phyloP scores from a whole-genome alignment of 2,113 vertebrate species.

The Ursus arctos region DNA sequence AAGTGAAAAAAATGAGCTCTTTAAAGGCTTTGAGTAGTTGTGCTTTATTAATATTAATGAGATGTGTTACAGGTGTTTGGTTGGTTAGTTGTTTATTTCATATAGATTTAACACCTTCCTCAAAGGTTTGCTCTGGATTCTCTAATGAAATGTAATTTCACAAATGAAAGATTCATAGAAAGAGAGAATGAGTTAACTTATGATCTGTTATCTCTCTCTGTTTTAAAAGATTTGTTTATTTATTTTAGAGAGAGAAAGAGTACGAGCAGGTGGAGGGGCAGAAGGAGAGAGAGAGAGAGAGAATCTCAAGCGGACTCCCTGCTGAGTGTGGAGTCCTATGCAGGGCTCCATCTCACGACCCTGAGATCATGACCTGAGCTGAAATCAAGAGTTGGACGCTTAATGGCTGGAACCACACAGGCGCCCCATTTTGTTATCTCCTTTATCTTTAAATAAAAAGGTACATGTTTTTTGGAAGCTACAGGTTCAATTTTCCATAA shows the following conservation, averaged over 20 bases:
- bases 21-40: not conserved
- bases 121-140: not conserved
- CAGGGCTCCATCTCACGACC: not conserved
- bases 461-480: not conserved
- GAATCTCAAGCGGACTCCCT: not conserved
- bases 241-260: not conserved
- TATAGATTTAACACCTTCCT: not conserved
- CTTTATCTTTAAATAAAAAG: not conserved
- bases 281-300: not conserved
- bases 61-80: not conserved
- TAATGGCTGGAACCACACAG: not conserved
- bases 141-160: constrained; percentile 1
- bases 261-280: not conserved
- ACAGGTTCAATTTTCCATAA: not conserved
- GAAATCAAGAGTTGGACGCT: not conserved
- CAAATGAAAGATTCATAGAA: not conserved
- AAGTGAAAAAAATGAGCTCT: not conserved
- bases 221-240: not conserved
- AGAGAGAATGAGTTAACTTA: not conserved
- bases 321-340: not conserved
- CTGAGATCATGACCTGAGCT: not conserved
- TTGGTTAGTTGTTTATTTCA: not conserved
- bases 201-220: not conserved
- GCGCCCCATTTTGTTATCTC: not conserved
- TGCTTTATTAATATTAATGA: not conserved